phyloP scores from a whole-genome alignment of 2,797 vertebrate genomes.

The Nyctalus aviator region DNA sequence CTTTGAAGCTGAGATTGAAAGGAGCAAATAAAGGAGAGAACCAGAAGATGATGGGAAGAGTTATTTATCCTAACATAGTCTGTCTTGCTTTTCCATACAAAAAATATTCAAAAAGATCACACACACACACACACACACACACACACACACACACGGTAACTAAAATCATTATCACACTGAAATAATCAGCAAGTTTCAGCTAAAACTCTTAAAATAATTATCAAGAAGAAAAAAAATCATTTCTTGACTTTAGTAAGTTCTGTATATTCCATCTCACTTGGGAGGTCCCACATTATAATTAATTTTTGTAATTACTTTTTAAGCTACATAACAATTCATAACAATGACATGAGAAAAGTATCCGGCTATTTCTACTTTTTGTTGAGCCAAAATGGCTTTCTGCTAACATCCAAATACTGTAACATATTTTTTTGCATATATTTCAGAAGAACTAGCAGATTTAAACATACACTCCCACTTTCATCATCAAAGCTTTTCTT shows the following conservation, averaged over 20 bases:
- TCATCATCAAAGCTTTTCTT: conserved; percentile 11
- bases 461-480: not conserved
- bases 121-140: not conserved
- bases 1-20: not conserved
- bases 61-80: not conserved
- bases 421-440: not conserved
- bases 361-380: not conserved
- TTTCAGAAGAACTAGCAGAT: conserved; percentile 13
- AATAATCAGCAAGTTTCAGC: conserved; percentile 18
- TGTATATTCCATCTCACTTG: not conserved
- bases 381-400: conserved; percentile 7
- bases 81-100: not conserved
- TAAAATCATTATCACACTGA: not conserved
- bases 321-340: not conserved
- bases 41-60: not conserved
- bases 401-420: not conserved
- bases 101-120: not conserved
- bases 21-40: not conserved
- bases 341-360: not conserved
- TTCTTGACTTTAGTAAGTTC: conserved; percentile 38
- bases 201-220: conserved; percentile 43
- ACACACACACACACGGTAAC: not conserved
- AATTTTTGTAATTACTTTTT: not conserved
- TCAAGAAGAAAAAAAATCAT: conserved; percentile 40
- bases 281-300: not conserved